These are phyloP conservation scores for Platichthys stellatus DNA, from an alignment of 2,113 vertebrate genomes.

Conservation along the genomic window DNA sequence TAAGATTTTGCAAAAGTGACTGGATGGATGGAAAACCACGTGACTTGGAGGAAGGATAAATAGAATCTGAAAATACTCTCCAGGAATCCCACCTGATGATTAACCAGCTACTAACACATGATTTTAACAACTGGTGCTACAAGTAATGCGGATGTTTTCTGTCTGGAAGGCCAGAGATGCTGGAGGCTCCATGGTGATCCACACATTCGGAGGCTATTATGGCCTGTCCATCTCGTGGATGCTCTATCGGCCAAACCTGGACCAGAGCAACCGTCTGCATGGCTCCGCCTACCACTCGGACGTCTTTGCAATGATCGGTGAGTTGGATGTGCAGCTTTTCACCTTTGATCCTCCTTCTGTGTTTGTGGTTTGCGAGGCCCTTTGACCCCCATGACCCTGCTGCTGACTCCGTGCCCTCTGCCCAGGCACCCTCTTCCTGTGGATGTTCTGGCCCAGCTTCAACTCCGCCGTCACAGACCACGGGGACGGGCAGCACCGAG, in stretches of 20 bases:
- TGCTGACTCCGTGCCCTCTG: neutral
- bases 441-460: constrained; percentile 99
- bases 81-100: no score
- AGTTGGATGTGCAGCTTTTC: constrained; percentile 32
- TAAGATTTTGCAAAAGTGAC: no score
- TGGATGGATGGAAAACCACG: no score
- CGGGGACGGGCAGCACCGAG: constrained; percentile 93
- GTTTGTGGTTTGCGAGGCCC: neutral
- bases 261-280: constrained; percentile 86
- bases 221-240: constrained; percentile 91
- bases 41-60: no score
- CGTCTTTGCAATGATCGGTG: constrained; percentile 96
- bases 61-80: no score
- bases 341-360: neutral
- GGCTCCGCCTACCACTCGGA: constrained; percentile 90
- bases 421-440: constrained; percentile 93
- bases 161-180: constrained; percentile 89
- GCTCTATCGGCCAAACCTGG: constrained; percentile 90
- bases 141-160: neutral
- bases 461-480: constrained; percentile 91
- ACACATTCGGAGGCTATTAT: constrained; percentile 95
- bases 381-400: no score
- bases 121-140: no score
- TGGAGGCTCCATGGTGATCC: constrained; percentile 98
- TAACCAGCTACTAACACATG: no score